Evolutionary conservation across 2,888 invertebrate genomes (phyloP).

Genomic region (Apamea monoglypha): DNA sequence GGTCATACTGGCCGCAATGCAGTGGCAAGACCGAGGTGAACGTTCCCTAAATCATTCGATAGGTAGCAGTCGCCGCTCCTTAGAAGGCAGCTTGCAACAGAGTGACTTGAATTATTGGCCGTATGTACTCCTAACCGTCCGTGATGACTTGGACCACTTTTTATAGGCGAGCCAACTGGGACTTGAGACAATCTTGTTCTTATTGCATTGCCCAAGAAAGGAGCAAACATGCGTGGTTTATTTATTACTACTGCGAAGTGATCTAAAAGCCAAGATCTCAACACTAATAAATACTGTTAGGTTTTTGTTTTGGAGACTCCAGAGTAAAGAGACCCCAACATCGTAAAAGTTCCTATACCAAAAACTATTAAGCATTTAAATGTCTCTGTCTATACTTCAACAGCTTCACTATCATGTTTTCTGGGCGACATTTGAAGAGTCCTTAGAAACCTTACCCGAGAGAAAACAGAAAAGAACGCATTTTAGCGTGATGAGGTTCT

Average conservation of each 20-base stretch:
- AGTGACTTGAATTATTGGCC: constrained; percentile 58
- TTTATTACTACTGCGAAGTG: constrained; percentile 47
- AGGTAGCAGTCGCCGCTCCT: constrained; percentile 72
- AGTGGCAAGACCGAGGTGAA: constrained; percentile 82
- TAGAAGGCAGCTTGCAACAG: constrained; percentile 84
- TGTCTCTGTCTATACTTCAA: not conserved
- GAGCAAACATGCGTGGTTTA: constrained; percentile 39
- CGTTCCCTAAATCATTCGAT: constrained; percentile 81
- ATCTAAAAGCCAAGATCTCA: constrained; percentile 42
- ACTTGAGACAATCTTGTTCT: constrained; percentile 53
- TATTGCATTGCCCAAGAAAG: constrained; percentile 46
- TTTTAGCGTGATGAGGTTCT: constrained; percentile 94
- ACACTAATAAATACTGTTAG: constrained; percentile 29
- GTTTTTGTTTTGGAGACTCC: not conserved
- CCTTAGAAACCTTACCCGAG: constrained; percentile 90
- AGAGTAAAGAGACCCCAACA: not conserved
- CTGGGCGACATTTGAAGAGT: constrained; percentile 15
- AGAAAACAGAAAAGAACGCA: constrained; percentile 95
- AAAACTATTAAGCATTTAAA: not conserved
- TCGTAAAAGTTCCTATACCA: not conserved
- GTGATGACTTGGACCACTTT: constrained; percentile 60
- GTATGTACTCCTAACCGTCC: constrained; percentile 43
- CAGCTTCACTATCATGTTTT: not conserved
- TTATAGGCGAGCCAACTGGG: constrained; percentile 50
- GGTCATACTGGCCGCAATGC: constrained; percentile 68